Base-by-base conservation (phyloP, 2,888 invertebrate genomes). In the Polia nebulosa region DNA sequence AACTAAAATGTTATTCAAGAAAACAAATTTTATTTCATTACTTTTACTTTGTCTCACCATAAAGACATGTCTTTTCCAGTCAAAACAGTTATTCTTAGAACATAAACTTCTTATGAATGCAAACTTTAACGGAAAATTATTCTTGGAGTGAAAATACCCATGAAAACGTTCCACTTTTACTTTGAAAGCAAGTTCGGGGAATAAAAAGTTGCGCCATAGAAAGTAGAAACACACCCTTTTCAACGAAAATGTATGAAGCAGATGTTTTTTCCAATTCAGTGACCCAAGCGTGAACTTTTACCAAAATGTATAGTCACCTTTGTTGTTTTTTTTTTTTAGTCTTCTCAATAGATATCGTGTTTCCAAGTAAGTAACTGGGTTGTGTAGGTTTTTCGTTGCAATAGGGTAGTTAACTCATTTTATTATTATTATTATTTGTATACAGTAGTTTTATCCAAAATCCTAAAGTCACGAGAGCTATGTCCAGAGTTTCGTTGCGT, bases 111-210 rank as follows among this genome's bases (percentile, higher is more conserved):
- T 15, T 6, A 22, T 45, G 1, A 45, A 52, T 25, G 15, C 3
- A 39, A 70, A 59, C 3, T 69, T 59, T 36, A 52, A 27, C 25
- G 17, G 8, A 29, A 60, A 49, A 52, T 41, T 13, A 25, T 25
- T 71, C 32, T 25, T 32, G 1, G 29, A 9, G 17, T 15, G 7
- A 58, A 59, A 69, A 52, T 52, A 52, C 36, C 29, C 29, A 71
- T 61, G 58, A 45, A 62, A 72, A 52, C 11, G 20, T 13, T 29
- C 17, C 52, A 72, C 44, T 72, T 61, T 39, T 45, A 45, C 72
- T 61, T 62, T 53, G 11, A 22, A 47, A 52, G 15, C 36, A 39
- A 62, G 13, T 70, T 47, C 8, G 25, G 20, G 13, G 25, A n/a
- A n/a, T 11, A 39, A 25, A 68, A 72, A 52, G 15, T 53, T 53